phyloP scores from a whole-genome alignment of 2,888 invertebrate genomes.

The Sepiola atlantica region DNA sequence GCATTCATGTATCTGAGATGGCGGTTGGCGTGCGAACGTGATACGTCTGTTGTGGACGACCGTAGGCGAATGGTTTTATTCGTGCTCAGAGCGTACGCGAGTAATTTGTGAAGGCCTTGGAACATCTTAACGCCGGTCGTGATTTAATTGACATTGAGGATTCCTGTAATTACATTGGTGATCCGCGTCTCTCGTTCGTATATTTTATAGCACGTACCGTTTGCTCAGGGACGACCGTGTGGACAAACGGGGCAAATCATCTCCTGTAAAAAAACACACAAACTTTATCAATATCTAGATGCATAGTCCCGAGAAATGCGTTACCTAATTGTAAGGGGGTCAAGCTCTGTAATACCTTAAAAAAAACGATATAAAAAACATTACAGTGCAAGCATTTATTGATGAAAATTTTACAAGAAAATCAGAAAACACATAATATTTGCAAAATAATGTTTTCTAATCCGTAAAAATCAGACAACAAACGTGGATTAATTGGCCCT shows the following conservation, averaged over 20 bases:
- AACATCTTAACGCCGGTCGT: background rate
- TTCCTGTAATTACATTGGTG: background rate
- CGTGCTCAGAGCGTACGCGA: background rate
- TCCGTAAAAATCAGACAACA: too few relatives aligned
- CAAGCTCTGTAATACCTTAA: too few relatives aligned
- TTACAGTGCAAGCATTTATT: too few relatives aligned
- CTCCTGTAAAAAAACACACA: background rate
- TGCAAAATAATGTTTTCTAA: too few relatives aligned
- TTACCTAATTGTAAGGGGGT: too few relatives aligned
- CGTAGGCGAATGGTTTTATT: background rate
- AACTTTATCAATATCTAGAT: background rate
- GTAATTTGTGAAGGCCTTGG: background rate
- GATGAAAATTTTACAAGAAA: too few relatives aligned
- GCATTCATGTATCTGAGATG: background rate
- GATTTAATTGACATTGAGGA: background rate
- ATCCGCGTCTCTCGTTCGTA: background rate
- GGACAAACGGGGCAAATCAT: background rate
- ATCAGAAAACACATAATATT: too few relatives aligned
- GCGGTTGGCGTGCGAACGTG: constrained; percentile 1
- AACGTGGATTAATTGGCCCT: too few relatives aligned
- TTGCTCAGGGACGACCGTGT: background rate
- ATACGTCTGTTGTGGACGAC: constrained; percentile 10
- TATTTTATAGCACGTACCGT: background rate
- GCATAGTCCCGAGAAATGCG: too few relatives aligned
- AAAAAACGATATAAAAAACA: too few relatives aligned